Percentiles rank a stretch among this genome's conserved stretches.
phyloP scores from a whole-genome alignment of 2,888 invertebrate species.

The Diabrotica balteata region DNA sequence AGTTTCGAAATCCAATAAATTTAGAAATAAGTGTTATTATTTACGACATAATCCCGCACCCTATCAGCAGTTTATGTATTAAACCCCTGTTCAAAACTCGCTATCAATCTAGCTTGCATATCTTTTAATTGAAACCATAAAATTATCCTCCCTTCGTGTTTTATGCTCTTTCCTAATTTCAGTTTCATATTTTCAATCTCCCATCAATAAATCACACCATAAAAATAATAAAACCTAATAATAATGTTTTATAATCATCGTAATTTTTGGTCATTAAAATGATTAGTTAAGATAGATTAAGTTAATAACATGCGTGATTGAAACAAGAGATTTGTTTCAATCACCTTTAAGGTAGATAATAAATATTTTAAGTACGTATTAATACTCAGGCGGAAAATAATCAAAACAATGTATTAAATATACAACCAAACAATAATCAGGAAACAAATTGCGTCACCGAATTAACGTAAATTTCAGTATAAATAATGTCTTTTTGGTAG shows the following conservation, averaged over 20 bases:
- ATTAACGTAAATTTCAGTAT: too few relatives aligned
- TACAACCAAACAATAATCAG: too few relatives aligned
- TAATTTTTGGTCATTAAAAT: constrained; percentile 34
- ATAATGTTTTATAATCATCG: constrained; percentile 30
- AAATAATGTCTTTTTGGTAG: too few relatives aligned
- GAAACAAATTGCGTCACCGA: too few relatives aligned
- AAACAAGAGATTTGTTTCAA: neutral
- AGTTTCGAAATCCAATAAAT: constrained; percentile 15
- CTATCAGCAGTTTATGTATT: constrained; percentile 51
- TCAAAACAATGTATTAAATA: too few relatives aligned
- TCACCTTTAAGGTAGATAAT: too few relatives aligned
- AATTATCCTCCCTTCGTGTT: constrained; percentile 44
- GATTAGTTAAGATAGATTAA: too few relatives aligned
- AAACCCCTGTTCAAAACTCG: constrained; percentile 47
- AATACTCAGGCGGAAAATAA: too few relatives aligned
- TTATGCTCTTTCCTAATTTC: constrained; percentile 40
- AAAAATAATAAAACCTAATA: constrained; percentile 40
- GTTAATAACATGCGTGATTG: constrained; percentile 29
- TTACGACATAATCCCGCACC: constrained; percentile 48
- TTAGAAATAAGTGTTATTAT: constrained; percentile 35
- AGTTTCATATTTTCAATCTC: constrained; percentile 48
- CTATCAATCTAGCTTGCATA: constrained; percentile 50
- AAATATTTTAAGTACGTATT: too few relatives aligned
- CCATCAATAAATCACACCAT: constrained; percentile 47
- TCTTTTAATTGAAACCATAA: constrained; percentile 56